Evolutionary conservation across 2,113 vertebrate genomes (phyloP).

Genomic region (Blennius ocellaris): DNA sequence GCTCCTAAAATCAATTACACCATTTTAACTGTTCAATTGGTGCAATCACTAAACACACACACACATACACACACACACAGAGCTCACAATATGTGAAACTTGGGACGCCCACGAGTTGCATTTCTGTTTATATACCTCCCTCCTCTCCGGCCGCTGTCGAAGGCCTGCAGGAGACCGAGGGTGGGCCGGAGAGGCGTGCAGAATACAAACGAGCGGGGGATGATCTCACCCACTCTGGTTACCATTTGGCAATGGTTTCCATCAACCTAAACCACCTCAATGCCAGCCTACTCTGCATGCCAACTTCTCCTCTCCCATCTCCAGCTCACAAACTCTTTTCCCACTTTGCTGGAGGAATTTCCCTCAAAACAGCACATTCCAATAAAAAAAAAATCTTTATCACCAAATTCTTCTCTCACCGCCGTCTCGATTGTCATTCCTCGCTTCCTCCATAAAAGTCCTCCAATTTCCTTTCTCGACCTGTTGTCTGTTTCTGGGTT

Average conservation of each 20-base stretch:
- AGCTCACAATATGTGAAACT: conserved; percentile 24
- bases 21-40: conserved; percentile 3
- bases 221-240: conserved; percentile 63
- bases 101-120: conserved; percentile 31
- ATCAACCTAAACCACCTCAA: conserved; percentile 48
- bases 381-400: not conserved
- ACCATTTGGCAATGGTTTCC: conserved; percentile 67
- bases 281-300: conserved; percentile 50
- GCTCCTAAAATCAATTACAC: conserved; percentile 11
- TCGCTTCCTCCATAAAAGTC: conserved; percentile 16
- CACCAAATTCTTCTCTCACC: conserved; percentile 9
- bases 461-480: not conserved
- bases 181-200: conserved; percentile 13
- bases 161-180: conserved; percentile 10
- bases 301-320: conserved; percentile 43
- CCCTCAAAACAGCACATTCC: not conserved
- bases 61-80: not conserved
- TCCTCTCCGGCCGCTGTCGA: conserved; percentile 17
- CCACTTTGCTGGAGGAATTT: conserved; percentile 13
- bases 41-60: conserved; percentile 15
- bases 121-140: conserved; percentile 6
- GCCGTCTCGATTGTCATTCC: conserved; percentile 4
- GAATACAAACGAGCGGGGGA: conserved; percentile 31
- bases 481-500: not conserved
- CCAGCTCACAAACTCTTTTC: conserved; percentile 22